Evolutionary conservation across 2,888 invertebrate species (phyloP).

Genomic region (Folsomia candida): DNA sequence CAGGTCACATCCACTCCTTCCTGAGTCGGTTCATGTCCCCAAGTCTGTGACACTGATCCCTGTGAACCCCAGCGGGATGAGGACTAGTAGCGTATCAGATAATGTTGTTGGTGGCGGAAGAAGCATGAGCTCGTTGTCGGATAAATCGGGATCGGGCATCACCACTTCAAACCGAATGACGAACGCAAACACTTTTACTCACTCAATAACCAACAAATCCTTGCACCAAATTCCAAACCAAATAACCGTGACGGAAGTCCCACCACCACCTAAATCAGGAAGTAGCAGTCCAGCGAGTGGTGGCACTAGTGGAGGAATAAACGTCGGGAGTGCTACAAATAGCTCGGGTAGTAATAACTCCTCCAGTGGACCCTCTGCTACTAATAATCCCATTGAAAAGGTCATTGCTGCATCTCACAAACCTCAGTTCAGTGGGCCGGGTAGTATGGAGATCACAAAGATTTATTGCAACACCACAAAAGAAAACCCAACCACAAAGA

Average conservation of each 20-base stretch:
- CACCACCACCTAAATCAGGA: constrained; percentile 43
- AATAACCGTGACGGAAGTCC: constrained; percentile 51
- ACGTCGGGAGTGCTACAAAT: constrained; percentile 2
- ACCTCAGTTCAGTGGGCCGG: constrained; percentile 50
- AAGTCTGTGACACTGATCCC: constrained; percentile 51
- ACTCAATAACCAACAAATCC: constrained; percentile 51
- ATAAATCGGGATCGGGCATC: constrained; percentile 34
- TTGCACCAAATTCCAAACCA: no score
- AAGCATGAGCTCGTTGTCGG: constrained; percentile 17
- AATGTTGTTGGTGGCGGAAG: constrained; percentile 5
- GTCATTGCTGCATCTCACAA: constrained; percentile 41
- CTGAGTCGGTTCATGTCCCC: constrained; percentile 50
- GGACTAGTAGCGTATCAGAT: background rate
- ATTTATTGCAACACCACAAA: constrained; percentile 39
- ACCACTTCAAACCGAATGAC: constrained; percentile 31
- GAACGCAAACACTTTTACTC: constrained; percentile 49
- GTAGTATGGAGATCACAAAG: constrained; percentile 51
- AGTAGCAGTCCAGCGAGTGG: constrained; percentile 11
- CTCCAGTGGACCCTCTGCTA: constrained; percentile 28
- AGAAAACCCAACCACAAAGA: constrained; percentile 42
- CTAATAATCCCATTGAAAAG: constrained; percentile 42
- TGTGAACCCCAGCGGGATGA: constrained; percentile 41
- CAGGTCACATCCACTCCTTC: constrained; percentile 45
- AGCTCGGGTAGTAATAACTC: background rate
- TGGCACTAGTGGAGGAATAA: constrained; percentile 1